A percentile compares a stretch with the other conserved stretches of the same genome.
Conservation (phyloP, 1,140 invertebrate genomes). For the Drosophila bocki region DNA sequence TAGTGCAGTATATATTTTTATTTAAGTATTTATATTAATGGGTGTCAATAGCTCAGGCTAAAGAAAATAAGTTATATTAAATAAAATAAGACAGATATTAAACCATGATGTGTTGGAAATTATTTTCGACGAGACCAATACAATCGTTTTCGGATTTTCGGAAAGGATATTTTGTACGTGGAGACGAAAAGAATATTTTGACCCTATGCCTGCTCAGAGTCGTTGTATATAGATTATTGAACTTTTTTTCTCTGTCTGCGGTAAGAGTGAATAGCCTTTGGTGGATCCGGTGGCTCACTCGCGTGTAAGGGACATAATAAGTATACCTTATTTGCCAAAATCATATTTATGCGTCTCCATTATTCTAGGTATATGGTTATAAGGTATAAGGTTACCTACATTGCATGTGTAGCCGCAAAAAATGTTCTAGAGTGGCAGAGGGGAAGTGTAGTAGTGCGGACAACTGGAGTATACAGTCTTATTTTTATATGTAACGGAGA, state of each 20-base stretch:
- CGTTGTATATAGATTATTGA: constrained; percentile 32
- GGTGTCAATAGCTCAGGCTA: not conserved
- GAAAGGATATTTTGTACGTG: not conserved
- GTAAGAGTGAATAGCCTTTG: constrained; percentile 1
- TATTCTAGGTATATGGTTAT: constrained; percentile 11
- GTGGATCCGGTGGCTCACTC: constrained; percentile 9
- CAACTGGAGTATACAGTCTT: not conserved
- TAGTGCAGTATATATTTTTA: no score
- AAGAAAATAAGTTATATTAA: not conserved
- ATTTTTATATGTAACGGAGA: not conserved
- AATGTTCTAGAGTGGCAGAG: not conserved
- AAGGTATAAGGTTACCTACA: not conserved
- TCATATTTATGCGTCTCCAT: constrained; percentile 32
- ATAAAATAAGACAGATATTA: not conserved
- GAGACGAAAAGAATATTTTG: not conserved
- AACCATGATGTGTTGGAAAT: not conserved
- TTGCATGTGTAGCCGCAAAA: not conserved
- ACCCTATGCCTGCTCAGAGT: constrained; percentile 26
- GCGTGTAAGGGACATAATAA: constrained; percentile 6
- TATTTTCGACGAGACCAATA: not conserved
- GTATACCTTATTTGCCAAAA: constrained; percentile 39
- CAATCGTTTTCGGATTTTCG: not conserved
- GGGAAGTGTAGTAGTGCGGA: no score
- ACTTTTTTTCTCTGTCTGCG: constrained; percentile 27
- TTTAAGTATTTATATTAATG: no score